Evolutionary conservation across 2,888 invertebrate species (phyloP), one percentile per base, ranked within the genome.

Genomic region (Cryptosula pallasiana): DNA sequence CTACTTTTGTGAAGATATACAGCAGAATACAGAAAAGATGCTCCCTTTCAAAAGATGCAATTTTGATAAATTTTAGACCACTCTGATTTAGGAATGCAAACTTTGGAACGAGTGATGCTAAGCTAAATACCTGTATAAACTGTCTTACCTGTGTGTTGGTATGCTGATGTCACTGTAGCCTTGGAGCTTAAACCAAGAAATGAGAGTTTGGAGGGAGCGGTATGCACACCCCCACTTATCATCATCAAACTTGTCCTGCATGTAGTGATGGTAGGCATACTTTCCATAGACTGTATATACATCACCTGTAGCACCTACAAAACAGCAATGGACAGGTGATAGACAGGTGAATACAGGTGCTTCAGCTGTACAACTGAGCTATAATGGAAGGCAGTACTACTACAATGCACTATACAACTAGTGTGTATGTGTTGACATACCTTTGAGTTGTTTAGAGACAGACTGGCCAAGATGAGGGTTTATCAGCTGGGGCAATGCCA

Each of bases 201-300:
- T 90, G 75, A 99, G 88, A 0, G 98, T 97, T 87, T 99, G 99
- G 80, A 99, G 87, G 0, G 97, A 97, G 74, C 99, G 89, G 83
- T 99, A 99, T 0, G 99, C 99, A 87, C 99, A 99, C 1, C 99
- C 99, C 99, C 99, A 99, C n/a, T 95, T 95, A 83, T 92, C 91
- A 81, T 99, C 99, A 84, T 97, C 92, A 82, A 94, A 90, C 77
- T 90, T 89, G 81, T 97, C 92, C 78, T 85, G 84, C 90, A 94
- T 91, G 84, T 99, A 99, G 85, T 99, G 99, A 83, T 95, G 92
- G 85, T 99, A 99, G 25, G 90, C 88, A 82, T 99, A 99, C 75
- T 89, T 88, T 0, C 99, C 99, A 63, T 63, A 63, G 34, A 63
- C 63, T 63, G 27, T 20, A 63, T 32, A 32, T 32, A 63, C 63